phyloP scores from a whole-genome alignment of 2,113 vertebrate genomes.

The Apistogramma diplotaenia region DNA sequence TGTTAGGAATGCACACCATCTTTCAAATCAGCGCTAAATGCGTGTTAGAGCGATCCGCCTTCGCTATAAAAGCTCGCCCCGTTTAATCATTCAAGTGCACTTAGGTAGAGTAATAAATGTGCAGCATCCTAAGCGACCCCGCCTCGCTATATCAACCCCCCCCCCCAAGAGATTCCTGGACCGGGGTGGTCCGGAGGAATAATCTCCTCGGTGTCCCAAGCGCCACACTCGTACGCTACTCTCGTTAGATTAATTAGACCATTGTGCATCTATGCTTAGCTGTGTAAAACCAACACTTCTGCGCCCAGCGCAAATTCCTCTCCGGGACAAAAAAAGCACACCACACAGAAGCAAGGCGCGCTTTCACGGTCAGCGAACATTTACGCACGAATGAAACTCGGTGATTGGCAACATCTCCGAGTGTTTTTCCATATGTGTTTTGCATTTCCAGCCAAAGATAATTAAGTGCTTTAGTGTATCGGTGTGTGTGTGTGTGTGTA shows the following conservation, averaged over 20 bases:
- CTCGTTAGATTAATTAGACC: conserved; percentile 38
- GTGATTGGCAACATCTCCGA: background rate
- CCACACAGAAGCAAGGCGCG: conserved; percentile 1
- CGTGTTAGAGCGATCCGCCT: background rate
- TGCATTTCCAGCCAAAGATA: background rate
- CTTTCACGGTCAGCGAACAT: conserved; percentile 58
- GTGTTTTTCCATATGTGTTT: background rate
- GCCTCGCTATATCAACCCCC: background rate
- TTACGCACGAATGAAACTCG: conserved; percentile 67
- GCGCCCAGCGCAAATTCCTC: conserved; percentile 43
- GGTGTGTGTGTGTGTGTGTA: background rate
- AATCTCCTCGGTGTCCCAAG: conserved; percentile 11
- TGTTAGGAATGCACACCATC: background rate
- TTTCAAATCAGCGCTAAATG: conserved; percentile 10
- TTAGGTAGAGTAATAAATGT: conserved; percentile 9
- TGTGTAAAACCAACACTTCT: conserved; percentile 16
- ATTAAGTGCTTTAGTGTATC: background rate
- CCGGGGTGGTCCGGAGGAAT: conserved; percentile 40
- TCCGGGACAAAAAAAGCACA: conserved; percentile 39
- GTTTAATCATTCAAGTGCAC: background rate
- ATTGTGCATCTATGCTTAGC: conserved; percentile 12
- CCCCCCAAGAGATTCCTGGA: background rate
- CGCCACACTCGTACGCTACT: background rate
- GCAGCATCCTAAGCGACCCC: conserved; percentile 12
- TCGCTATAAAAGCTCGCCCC: background rate